Percentiles rank a stretch among this genome's conserved stretches.
Conservation (phyloP, 1,140 invertebrate species). For the Tribolium madens region DNA sequence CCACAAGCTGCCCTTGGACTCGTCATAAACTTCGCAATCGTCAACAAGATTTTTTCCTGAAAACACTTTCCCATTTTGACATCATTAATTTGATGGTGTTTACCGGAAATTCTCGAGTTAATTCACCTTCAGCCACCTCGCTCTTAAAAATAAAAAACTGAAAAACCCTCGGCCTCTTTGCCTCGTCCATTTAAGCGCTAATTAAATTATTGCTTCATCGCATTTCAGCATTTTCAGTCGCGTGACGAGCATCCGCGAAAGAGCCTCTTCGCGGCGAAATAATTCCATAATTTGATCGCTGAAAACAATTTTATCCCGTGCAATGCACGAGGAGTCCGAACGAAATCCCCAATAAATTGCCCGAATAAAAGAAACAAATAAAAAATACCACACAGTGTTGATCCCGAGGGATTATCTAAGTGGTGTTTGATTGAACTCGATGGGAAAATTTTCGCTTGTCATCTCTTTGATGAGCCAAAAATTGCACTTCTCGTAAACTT, state of each 20-base stretch:
- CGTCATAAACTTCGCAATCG: conserved; percentile 5
- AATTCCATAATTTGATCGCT: conserved; percentile 23
- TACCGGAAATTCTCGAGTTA: background rate
- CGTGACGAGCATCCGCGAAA: conserved; percentile 33
- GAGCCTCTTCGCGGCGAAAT: conserved; percentile 12
- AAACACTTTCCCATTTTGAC: background rate
- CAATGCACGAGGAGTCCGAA: background rate
- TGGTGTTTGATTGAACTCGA: conserved; percentile 2
- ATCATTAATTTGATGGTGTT: background rate
- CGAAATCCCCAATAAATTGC: conserved; percentile 27
- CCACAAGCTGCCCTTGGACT: background rate
- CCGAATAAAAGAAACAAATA: conserved; percentile 1
- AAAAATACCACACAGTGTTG: background rate
- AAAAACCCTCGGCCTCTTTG: too few species aligned
- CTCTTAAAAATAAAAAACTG: background rate
- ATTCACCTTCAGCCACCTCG: background rate
- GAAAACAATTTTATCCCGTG: background rate
- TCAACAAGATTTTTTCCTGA: background rate
- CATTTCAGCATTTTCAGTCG: background rate
- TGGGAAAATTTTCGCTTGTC: background rate
- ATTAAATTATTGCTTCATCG: conserved; percentile 15
- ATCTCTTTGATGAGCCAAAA: conserved; percentile 1
- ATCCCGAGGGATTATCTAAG: conserved; percentile 12
- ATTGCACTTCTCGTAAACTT: background rate
- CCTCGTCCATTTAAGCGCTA: background rate